Evolutionary conservation across 2,888 invertebrate genomes (phyloP).

Genomic region (Papilio demoleus): DNA sequence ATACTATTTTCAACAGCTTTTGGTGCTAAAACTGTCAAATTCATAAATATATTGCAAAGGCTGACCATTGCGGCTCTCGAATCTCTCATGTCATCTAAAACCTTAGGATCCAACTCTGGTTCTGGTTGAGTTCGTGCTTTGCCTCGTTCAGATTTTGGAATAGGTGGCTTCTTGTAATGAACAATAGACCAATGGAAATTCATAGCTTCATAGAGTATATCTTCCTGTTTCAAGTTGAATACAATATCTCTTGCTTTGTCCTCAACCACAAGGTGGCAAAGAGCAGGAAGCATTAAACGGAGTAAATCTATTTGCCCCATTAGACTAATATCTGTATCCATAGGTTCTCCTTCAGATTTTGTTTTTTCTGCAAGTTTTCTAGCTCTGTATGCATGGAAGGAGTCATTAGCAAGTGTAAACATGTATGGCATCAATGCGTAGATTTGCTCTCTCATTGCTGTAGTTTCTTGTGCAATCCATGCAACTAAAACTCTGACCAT

Average conservation of each 20-base stretch:
- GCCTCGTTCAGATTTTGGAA: conserved; percentile 91
- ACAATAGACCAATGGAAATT: conserved; percentile 94
- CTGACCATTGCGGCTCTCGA: conserved; percentile 93
- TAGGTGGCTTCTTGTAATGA: conserved; percentile 91
- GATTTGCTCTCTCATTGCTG: conserved; percentile 92
- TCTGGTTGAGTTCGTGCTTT: conserved; percentile 90
- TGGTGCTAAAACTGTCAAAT: conserved; percentile 93
- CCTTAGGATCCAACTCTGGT: conserved; percentile 88
- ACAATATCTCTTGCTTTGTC: conserved; percentile 93
- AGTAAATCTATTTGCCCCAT: conserved; percentile 88
- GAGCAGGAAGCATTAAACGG: conserved; percentile 92
- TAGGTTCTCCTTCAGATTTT: conserved; percentile 82
- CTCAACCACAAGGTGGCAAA: conserved; percentile 96
- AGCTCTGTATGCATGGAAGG: conserved; percentile 89
- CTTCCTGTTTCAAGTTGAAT: conserved; percentile 90
- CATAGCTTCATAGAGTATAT: conserved; percentile 90
- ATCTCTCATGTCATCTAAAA: conserved; percentile 92
- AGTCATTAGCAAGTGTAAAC: conserved; percentile 90
- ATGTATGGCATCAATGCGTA: conserved; percentile 92
- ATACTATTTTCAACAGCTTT: conserved; percentile 91
- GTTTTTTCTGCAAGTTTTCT: conserved; percentile 87
- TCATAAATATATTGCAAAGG: conserved; percentile 96
- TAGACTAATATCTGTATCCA: conserved; percentile 73
- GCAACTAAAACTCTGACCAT: conserved; percentile 92
- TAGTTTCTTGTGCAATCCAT: conserved; percentile 96